A percentile compares a stretch with the other conserved stretches of the same genome.
Conservation (phyloP, 2,113 vertebrate species). For the Oplegnathus fasciatus region DNA sequence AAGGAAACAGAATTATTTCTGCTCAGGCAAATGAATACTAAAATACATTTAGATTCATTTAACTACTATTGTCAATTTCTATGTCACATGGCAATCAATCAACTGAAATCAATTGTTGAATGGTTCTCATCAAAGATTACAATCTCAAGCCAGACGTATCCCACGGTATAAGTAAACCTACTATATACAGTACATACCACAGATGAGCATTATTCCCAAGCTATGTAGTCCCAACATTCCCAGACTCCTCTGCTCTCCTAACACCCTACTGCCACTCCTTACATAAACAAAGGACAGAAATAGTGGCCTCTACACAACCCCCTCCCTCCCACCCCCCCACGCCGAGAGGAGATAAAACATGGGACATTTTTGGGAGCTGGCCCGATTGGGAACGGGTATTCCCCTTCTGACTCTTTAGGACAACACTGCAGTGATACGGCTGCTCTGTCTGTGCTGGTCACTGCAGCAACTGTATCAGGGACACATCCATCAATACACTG, state of each 20-base stretch:
- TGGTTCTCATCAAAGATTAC: background rate
- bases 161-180: background rate
- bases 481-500: background rate
- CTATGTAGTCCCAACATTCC: slow-evolving; percentile 69
- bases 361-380: slow-evolving; percentile 52
- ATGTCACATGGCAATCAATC: background rate
- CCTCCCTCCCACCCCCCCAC: slow-evolving; percentile 13
- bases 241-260: slow-evolving; percentile 68
- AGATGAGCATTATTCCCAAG: slow-evolving; percentile 43
- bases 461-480: background rate
- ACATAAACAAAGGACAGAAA: slow-evolving; percentile 81
- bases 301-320: slow-evolving; percentile 62
- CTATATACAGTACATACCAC: slow-evolving; percentile 19
- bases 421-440: slow-evolving; percentile 2
- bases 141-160: slow-evolving; percentile 1
- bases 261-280: slow-evolving; percentile 63
- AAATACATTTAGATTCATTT: background rate
- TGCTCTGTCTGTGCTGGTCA: background rate
- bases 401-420: slow-evolving; percentile 48
- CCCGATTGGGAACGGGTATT: slow-evolving; percentile 52
- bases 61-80: background rate
- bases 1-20: background rate
- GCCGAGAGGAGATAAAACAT: slow-evolving; percentile 59
- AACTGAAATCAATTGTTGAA: background rate
- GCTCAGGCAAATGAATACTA: background rate